Percentiles rank a stretch among this genome's conserved stretches.
Conservation (phyloP, 2,888 invertebrate genomes). For the Trimorus sp. region DNA sequence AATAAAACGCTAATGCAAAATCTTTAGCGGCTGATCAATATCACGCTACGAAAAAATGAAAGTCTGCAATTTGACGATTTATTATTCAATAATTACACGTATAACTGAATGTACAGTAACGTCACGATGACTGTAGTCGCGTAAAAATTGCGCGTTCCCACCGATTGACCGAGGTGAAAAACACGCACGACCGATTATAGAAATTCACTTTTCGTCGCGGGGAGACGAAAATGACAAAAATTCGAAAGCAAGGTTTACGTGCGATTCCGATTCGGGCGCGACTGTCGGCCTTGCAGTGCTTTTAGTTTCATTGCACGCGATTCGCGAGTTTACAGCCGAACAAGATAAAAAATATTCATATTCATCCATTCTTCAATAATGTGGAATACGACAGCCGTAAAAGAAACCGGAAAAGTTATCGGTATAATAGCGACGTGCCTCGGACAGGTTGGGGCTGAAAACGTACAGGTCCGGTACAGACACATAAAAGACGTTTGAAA, state of each 20-base stretch:
- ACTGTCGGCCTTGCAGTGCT: constrained; percentile 39
- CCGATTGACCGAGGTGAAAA: constrained; percentile 13
- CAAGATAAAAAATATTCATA: no score
- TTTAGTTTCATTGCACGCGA: constrained; percentile 19
- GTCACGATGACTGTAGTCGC: constrained; percentile 13
- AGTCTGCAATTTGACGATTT: constrained; percentile 49
- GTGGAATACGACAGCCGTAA: no score
- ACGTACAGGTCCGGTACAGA: constrained; percentile 27
- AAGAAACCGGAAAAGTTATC: constrained; percentile 18
- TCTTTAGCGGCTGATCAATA: constrained; percentile 37
- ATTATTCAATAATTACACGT: constrained; percentile 47
- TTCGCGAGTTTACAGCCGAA: not conserved
- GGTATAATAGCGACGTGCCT: constrained; percentile 35
- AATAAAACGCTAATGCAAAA: constrained; percentile 40
- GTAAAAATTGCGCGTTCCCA: not conserved
- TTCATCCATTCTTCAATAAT: no score
- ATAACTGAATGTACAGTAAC: constrained; percentile 29
- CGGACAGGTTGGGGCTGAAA: constrained; percentile 44
- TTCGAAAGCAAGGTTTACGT: constrained; percentile 24
- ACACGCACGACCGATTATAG: constrained; percentile 16
- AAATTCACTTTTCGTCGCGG: not conserved
- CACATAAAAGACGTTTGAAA: constrained; percentile 52
- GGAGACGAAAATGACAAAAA: constrained; percentile 22
- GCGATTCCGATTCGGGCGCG: not conserved
- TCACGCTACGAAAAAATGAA: constrained; percentile 47